Base-by-base conservation (phyloP, 2,113 vertebrate species). In the Pholis gunnellus region DNA sequence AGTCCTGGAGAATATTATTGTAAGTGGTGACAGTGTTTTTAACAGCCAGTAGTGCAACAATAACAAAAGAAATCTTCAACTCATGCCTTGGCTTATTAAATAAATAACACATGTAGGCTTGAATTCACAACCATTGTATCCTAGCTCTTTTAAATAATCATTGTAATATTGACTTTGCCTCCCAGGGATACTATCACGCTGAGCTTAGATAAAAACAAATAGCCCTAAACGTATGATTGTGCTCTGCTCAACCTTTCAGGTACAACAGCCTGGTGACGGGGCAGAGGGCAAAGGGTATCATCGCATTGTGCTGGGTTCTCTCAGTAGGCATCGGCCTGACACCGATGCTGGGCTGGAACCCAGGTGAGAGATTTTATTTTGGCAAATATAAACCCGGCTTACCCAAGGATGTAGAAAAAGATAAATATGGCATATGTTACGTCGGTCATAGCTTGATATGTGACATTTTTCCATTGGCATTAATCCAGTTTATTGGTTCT, bases 271-370 rank as follows among this genome's bases (percentile, higher is more conserved):
- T 99, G 90, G 97, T 99, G 94, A 99, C 98, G 0, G 94, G 95
- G 68, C 81, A 87, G 9, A 96, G 97, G 82, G 98, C 98, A 52
- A 98, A 98, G 91, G 94, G 93, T 60, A 95, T 98, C 91, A 97
- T 99, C 64, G 96, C 96, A 0, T 77, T 99, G 87, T 99, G 98
- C 92, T 99, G 98, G 98, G 90, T 97, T 34, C 89, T 99, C 60
- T 99, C 98, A 1, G 95, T 97, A 1, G 93, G 93, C 85, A 99
- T 99, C 2, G 98, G 98, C 80, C 91, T 99, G 87, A 99, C 96
- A 0, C 98, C 98, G 0, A 97, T 99, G 96, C 88, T 99, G 50
- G 98, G 98, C 81, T 99, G 98, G 98, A 96, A 98, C 94, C 94
- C 52, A 11, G 95, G 93, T 11, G 6, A 82, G 9, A 68, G 15